Percentiles rank a stretch among this genome's conserved stretches.
Evolutionary conservation across 2,113 vertebrate species (phyloP).

Genomic region (Sturnus vulgaris): DNA sequence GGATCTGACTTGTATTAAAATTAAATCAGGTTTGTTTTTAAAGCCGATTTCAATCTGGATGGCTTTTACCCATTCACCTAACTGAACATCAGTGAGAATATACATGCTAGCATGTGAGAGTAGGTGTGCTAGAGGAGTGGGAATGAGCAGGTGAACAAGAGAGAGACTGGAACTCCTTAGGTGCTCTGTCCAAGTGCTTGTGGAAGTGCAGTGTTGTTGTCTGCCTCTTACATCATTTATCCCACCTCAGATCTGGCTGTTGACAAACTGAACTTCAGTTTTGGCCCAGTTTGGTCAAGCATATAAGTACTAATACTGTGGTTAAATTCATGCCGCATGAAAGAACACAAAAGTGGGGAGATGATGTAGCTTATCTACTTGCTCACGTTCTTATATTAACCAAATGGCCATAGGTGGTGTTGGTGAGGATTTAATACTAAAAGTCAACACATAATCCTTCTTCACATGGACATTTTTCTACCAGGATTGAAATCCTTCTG

Average conservation of each 20-base stretch:
- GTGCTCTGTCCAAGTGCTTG: neutral
- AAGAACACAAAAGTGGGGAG: neutral
- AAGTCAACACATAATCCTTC: neutral
- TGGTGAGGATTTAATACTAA: neutral
- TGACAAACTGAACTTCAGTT: neutral
- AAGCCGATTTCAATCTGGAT: neutral
- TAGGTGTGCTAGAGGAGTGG: neutral
- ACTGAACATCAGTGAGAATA: neutral
- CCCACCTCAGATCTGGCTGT: neutral
- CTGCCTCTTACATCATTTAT: rapidly evolving
- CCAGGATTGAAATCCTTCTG: neutral
- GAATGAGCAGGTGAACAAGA: neutral
- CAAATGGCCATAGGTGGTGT: neutral
- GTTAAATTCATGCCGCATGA: neutral
- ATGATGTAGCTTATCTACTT: neutral
- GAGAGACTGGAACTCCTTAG: rapidly evolving
- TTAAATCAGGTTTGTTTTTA: neutral
- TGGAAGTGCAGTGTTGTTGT: neutral
- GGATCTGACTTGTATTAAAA: neutral
- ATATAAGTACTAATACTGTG: neutral
- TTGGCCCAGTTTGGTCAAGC: neutral
- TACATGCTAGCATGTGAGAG: rapidly evolving
- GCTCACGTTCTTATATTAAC: rapidly evolving
- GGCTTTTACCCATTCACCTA: neutral
- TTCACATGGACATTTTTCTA: neutral